Evolutionary conservation across 2,113 vertebrate genomes (phyloP).

Genomic region (Potamarius usumacintae): DNA sequence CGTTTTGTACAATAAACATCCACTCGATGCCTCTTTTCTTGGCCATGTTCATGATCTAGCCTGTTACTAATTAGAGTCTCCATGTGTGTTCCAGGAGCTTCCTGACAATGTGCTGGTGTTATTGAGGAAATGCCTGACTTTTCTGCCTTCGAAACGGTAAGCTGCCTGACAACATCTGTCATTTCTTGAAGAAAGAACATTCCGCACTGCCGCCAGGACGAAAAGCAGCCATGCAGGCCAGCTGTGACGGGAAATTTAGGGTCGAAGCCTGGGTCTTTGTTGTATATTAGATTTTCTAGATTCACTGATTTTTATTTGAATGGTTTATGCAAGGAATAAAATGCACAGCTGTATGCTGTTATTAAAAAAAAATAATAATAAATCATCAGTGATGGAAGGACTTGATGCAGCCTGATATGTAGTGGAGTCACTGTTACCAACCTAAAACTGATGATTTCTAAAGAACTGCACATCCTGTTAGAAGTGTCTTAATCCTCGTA

Average conservation of each 20-base stretch:
- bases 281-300: not conserved
- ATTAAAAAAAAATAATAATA: not conserved
- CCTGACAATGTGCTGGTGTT: constrained; percentile 79
- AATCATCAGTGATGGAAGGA: not conserved
- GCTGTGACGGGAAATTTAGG: not conserved
- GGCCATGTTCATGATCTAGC: not conserved
- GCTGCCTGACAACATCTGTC: not conserved
- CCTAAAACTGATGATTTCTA: not conserved
- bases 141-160: constrained; percentile 90
- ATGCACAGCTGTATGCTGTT: not conserved
- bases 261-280: not conserved
- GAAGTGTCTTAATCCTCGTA: not conserved
- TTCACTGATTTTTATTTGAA: not conserved
- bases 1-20: not conserved
- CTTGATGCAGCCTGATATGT: not conserved
- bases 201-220: not conserved
- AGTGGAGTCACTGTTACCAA: not conserved
- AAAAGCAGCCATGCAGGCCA: not conserved
- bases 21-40: not conserved
- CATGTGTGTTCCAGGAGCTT: constrained; percentile 74
- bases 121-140: constrained; percentile 90
- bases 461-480: not conserved
- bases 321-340: not conserved
- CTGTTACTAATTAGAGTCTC: constrained; percentile 31
- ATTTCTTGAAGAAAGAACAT: not conserved